Evolutionary conservation across 2,888 invertebrate species (phyloP), one percentile per base, ranked within the genome.

Genomic region (Calliphora vomitoria): DNA sequence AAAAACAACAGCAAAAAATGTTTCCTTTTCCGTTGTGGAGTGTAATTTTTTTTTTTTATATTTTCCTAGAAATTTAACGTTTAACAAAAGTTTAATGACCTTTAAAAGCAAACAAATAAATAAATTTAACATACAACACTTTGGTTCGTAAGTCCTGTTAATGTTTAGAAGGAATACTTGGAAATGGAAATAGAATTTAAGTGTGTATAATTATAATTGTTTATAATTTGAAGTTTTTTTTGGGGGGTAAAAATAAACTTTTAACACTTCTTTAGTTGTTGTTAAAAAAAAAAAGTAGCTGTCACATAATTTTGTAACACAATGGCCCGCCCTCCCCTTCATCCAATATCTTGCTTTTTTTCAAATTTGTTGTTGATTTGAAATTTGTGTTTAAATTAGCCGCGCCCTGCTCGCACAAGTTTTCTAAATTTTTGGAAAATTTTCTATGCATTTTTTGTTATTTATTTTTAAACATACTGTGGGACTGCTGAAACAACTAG

Each of bases 1-100:
- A 50, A 44, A 18, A 68, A 69, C 20, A n/a, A 31, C 50, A 76
- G 58, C 1, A 41, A 68, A 20, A 76, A 71, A 64, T 85, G 69
- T 75, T 80, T 85, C 69, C 80, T 85, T 76, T 85, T 85, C 69
- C 85, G 78, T 44, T 83, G 71, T 47, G 10, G n/a, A 72, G 11
- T 47, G 53, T 55, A 6, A 20, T 31, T 47, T 53, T 76, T 41
- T 55, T 10, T 58, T 58, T 18, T 35, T 47, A 10, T 68, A 41
- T 18, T 15, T 53, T 18, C 13, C 58, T 20, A 18, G n/a, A 68
- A 60, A 35, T 35, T 62, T 71, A 20, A 31, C 38, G 3, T 74
- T 66, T 25, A 55, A 47, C 1, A n/a, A 69, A 55, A 80, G 86
- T 86, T 82, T 50, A 86, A 79, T 79, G 82, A 79, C 75, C 86